A percentile compares a stretch with the other conserved stretches of the same genome.
Conservation (phyloP, 53 echinoderm and acorn worm genomes). For the Holothuria scabra region DNA sequence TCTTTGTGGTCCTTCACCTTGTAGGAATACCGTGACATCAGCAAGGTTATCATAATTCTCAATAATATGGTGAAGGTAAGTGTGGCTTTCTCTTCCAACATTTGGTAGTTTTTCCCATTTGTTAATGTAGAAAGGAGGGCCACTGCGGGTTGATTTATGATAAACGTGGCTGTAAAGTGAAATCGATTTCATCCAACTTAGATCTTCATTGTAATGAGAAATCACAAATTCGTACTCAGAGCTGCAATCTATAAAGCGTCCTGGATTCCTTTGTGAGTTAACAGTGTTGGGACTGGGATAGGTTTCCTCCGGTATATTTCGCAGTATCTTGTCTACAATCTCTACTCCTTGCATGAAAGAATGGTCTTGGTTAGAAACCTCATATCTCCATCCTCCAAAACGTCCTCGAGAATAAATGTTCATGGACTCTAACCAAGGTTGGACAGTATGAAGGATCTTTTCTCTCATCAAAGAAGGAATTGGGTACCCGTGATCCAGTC, state of each 20-base stretch:
- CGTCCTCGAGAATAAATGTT: conserved; percentile 53
- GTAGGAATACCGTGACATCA: conserved; percentile 43
- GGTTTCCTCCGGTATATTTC: conserved; percentile 41
- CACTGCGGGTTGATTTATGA: conserved; percentile 13
- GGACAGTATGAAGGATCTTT: conserved; percentile 4
- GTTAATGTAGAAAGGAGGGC: conserved; percentile 18
- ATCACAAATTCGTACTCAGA: conserved; percentile 15
- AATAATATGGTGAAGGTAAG: conserved; percentile 20
- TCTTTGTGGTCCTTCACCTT: conserved; percentile 4
- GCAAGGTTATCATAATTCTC: conserved; percentile 56
- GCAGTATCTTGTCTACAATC: conserved; percentile 43
- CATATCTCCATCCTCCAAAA: conserved; percentile 65
- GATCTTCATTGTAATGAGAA: conserved; percentile 48
- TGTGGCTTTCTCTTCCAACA: conserved; percentile 36
- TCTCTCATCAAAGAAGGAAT: conserved; percentile 53
- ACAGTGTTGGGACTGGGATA: conserved; percentile 51
- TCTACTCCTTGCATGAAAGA: conserved; percentile 63
- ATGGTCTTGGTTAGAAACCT: conserved; percentile 59
- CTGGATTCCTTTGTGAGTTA: conserved; percentile 46
- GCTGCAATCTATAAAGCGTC: conserved; percentile 6
- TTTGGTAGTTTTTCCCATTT: conserved; percentile 51
- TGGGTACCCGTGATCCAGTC: conserved; percentile 57
- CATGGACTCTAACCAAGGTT: conserved; percentile 54
- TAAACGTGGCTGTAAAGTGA: conserved; percentile 37
- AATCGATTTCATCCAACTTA: conserved; percentile 41